Base-by-base conservation (phyloP, 2,888 invertebrate species). In the Agriotes lineatus region DNA sequence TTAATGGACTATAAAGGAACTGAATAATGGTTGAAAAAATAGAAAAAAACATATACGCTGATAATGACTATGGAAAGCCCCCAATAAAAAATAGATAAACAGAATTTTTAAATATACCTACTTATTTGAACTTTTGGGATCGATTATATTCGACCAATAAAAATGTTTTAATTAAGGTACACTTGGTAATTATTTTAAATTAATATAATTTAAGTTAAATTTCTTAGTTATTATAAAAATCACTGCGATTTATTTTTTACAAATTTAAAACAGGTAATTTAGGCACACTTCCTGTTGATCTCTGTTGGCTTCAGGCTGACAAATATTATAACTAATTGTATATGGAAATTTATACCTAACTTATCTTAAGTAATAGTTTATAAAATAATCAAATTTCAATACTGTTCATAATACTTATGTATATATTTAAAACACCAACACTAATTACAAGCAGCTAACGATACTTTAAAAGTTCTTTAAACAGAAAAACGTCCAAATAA, bases 321-420 rank as follows among this genome's bases (percentile, higher is more conserved):
- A 19, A 25, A 18, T 45, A 45, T 45, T 20, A 45, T 45, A 20
- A n/a, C n/a, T n/a, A n/a, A 20, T 22, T 48, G 22, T 48, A 48
- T 22, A 48, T 25, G 25, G 20, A 22, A 48, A 12, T 48, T 48
- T 19, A 5, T 10, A 25, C 48, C 7, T 39, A 39, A 7, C 25
- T 25, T 48, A 20, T n/a, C 48, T 48, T 48, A 48, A n/a, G 6
- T 48, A 45, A 20, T 48, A 42, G 14, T 48, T 48, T 48, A 48
- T 19, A 48, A 48, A 48, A 48, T 48, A 48, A 48, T 48, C 25
- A 25, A 48, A 48, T 48, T 22, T 48, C 48, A 48, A 48, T 48
- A 48, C 48, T 48, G 48, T 48, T 48, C 48, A 48, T 48, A 48
- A 48, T 48, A 48, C 48, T 48, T 48, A 48, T 25, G 48, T 25